These are phyloP conservation scores for Hybognathus amarus DNA, from an alignment of 2,797 vertebrate genomes.

Conservation along the genomic window DNA sequence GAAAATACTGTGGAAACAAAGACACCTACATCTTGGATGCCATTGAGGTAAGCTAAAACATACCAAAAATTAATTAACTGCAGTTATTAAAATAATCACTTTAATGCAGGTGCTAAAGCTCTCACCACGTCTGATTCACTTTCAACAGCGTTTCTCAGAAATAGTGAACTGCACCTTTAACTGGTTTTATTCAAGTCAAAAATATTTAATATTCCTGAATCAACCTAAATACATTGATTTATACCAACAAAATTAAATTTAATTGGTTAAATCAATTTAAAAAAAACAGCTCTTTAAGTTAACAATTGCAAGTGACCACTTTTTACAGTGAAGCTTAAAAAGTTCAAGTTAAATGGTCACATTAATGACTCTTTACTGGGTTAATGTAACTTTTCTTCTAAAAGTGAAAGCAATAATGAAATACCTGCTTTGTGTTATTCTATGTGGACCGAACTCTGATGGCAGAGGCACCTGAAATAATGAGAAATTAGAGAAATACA, in stretches of 20 bases:
- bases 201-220: not conserved
- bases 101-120: not conserved
- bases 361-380: not conserved
- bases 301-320: not conserved
- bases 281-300: not conserved
- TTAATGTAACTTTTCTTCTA: not conserved
- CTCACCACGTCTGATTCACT: not conserved
- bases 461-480: conserved; percentile 53
- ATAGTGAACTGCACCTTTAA: not conserved
- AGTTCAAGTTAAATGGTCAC: not conserved
- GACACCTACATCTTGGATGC: no score
- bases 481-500: conserved; percentile 24
- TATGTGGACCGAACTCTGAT: conserved; percentile 65
- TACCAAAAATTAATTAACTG: no score
- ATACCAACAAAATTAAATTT: not conserved
- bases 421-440: conserved; percentile 76
- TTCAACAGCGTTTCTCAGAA: not conserved
- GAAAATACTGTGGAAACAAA: no score
- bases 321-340: not conserved
- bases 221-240: not conserved
- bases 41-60: no score
- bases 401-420: not conserved
- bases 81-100: no score
- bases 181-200: not conserved
- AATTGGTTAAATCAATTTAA: not conserved